Conservation (phyloP, 2,113 vertebrate species). For the Pomatorhinus ruficollis region DNA sequence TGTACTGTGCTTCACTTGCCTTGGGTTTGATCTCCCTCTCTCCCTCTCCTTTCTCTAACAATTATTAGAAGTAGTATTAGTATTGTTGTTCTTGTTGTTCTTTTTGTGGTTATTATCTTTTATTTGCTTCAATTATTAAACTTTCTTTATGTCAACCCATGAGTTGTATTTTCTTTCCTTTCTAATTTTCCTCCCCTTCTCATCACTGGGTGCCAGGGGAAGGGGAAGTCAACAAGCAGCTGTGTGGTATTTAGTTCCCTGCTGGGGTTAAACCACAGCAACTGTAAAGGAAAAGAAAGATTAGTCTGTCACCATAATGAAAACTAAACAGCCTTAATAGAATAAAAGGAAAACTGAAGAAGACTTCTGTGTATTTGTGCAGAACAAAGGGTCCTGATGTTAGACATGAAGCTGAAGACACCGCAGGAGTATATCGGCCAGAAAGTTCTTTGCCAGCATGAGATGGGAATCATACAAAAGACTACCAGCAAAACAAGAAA, state of each 20-base stretch:
- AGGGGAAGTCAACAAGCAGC: not conserved
- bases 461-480: not conserved
- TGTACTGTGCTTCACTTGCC: not conserved
- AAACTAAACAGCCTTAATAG: not conserved
- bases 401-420: not conserved
- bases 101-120: not conserved
- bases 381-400: not conserved
- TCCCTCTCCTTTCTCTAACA: not conserved
- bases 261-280: not conserved
- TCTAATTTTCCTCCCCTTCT: not conserved
- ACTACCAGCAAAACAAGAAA: not conserved
- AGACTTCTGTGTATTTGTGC: not conserved
- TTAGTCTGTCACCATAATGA: not conserved
- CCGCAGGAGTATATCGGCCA: not conserved
- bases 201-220: not conserved
- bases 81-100: not conserved
- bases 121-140: not conserved
- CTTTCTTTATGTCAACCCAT: not conserved
- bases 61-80: not conserved
- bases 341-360: not conserved
- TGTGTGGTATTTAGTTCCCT: not conserved
- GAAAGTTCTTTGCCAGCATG: not conserved
- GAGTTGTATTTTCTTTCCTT: not conserved
- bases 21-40: not conserved
- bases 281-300: not conserved